Evolutionary conservation across 2,888 invertebrate genomes (phyloP).

Genomic region (Muscina levida): DNA sequence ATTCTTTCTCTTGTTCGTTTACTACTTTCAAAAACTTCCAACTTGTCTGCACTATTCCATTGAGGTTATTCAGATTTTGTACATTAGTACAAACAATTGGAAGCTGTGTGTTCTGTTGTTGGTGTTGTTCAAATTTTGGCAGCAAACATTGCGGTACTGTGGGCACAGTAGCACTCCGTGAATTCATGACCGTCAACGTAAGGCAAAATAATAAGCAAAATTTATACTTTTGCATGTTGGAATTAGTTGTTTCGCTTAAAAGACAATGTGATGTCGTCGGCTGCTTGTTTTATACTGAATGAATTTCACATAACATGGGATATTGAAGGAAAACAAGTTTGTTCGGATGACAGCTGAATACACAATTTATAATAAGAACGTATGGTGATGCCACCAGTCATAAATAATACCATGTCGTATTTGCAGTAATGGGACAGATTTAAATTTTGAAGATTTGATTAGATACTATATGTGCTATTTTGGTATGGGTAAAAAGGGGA

Average conservation of each 20-base stretch:
- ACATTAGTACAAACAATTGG: too few species aligned
- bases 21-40: slow-evolving; percentile 68
- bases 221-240: not conserved
- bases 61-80: too few species aligned
- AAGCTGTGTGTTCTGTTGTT: too few species aligned
- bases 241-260: not conserved
- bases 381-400: slow-evolving; percentile 10
- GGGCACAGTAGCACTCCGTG: not conserved
- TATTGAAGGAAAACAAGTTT: slow-evolving; percentile 12
- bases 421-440: too few species aligned
- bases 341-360: not conserved
- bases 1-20: slow-evolving; percentile 61
- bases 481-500: too few species aligned
- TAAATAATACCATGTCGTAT: too few species aligned
- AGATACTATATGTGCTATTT: too few species aligned
- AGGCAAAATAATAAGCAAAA: slow-evolving; percentile 23
- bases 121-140: not conserved
- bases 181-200: not conserved
- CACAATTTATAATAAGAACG: not conserved
- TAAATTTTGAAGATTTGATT: too few species aligned
- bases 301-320: not conserved
- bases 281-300: slow-evolving; percentile 18
- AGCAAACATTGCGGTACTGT: slow-evolving; percentile 35
- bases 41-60: slow-evolving; percentile 53
- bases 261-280: not conserved